Base-by-base conservation (phyloP, 2,888 invertebrate species). In the Gastracanthus pulcherrimus region DNA sequence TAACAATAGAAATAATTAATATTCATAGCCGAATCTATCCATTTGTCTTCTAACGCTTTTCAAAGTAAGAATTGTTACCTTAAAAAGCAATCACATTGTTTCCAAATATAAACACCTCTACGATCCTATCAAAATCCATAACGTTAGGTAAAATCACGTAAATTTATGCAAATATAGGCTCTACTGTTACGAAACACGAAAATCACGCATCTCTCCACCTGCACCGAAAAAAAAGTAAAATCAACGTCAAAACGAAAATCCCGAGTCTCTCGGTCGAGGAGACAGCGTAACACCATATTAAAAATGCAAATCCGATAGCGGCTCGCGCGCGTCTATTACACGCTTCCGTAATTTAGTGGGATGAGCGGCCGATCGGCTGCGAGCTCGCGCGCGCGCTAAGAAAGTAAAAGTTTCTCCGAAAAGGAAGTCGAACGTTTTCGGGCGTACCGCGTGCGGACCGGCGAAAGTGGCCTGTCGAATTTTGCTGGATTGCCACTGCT, bases 351-450 rank as follows among this genome's bases (percentile, higher is more conserved):
- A 81, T 76, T 67, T 81, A 72, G 71, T 76, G 66, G 76, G 66
- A 81, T 72, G 66, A 66, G 62, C 66, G 55, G 58, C 11, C 41
- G 62, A 51, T 36, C 51, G 62, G 23, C 6, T 34, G 70, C 19
- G 36, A n/a, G n/a, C n/a, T n/a, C n/a, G 23, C 66, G 26, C 7
- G n/a, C 0, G 23, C 64, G 38, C 74, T 84, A 87, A 83, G 86
- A 87, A 87, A 87, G 86, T 87, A 87, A 87, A 84, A 87, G 85
- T 84, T 87, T 70, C 82, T 31, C 71, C 70, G 71, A 83, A 81
- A 83, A 84, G 71, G 81, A 81, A 87, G 84, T 82, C 62, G 82
- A 70, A 82, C 45, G 84, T 83, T 86, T 86, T 84, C 81, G 81
- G 84, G 29, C n/a, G n/a, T n/a, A 16, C 29, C 13, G 29, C 36